These are phyloP conservation scores for Drosophila bipectinata DNA, from an alignment of 1,140 invertebrate genomes.

Conservation along the genomic window DNA sequence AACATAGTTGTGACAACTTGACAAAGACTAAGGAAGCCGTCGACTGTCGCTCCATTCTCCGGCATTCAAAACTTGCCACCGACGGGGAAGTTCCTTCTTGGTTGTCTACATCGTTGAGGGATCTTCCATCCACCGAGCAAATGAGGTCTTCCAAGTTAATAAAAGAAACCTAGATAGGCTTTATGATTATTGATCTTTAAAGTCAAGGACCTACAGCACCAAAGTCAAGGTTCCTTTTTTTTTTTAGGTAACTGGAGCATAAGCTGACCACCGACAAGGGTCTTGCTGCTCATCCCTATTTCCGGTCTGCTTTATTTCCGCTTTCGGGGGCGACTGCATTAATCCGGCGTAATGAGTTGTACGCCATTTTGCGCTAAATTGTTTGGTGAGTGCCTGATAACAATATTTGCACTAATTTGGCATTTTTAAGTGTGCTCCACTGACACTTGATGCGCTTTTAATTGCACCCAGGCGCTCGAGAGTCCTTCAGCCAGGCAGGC, in stretches of 20 bases:
- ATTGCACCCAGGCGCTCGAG: constrained; percentile 81
- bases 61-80: constrained; percentile 67
- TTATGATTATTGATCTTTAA: neutral
- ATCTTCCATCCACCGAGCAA: constrained; percentile 26
- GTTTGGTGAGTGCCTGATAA: constrained; percentile 84
- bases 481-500: constrained; percentile 53
- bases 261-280: constrained; percentile 24
- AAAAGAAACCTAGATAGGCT: neutral
- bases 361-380: constrained; percentile 84
- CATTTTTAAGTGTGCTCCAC: constrained; percentile 83
- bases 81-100: constrained; percentile 33
- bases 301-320: constrained; percentile 31
- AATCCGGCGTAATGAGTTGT: constrained; percentile 83
- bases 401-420: constrained; percentile 84
- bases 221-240: neutral
- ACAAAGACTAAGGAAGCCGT: constrained; percentile 70
- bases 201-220: neutral
- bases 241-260: constrained; percentile 34
- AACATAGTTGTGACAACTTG: constrained; percentile 81
- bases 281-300: neutral
- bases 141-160: constrained; percentile 28
- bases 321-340: constrained; percentile 47
- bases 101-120: neutral
- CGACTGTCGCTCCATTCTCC: constrained; percentile 50
- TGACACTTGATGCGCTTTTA: constrained; percentile 84